Percentiles rank a stretch among this genome's conserved stretches.
Conservation (phyloP, 2,797 vertebrate genomes). For the Orientallactaga sibirica region DNA sequence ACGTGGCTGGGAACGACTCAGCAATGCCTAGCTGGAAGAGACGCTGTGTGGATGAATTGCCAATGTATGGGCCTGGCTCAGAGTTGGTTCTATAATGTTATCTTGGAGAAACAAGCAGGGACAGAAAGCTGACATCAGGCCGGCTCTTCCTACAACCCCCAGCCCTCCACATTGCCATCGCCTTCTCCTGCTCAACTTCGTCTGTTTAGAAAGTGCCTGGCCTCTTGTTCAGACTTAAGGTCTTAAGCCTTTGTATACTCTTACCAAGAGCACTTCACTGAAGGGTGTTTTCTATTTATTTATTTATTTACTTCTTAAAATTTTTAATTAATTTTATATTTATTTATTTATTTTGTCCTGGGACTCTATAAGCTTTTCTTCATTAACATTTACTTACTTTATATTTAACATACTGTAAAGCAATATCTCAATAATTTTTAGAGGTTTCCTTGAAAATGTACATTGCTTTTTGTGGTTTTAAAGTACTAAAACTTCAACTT, state of each 20-base stretch:
- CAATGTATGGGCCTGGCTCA: too few relatives aligned
- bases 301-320: neutral
- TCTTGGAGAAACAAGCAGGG: neutral
- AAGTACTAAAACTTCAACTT: neutral
- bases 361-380: neutral
- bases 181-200: neutral
- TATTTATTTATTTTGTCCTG: neutral
- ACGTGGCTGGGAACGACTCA: neutral
- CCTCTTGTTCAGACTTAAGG: neutral
- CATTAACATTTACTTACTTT: neutral
- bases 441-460: neutral
- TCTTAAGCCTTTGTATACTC: neutral
- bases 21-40: neutral
- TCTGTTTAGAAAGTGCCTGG: neutral
- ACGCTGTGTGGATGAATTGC: neutral
- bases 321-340: neutral
- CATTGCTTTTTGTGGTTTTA: neutral
- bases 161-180: neutral
- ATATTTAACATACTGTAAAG: neutral
- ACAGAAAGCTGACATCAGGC: neutral
- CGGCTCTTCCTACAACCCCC: neutral
- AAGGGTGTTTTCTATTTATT: neutral
- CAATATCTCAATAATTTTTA: neutral
- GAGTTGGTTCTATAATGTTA: neutral
- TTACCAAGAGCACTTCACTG: neutral